Conservation (phyloP, 2,797 vertebrate species). For the Dryobates pubescens region DNA sequence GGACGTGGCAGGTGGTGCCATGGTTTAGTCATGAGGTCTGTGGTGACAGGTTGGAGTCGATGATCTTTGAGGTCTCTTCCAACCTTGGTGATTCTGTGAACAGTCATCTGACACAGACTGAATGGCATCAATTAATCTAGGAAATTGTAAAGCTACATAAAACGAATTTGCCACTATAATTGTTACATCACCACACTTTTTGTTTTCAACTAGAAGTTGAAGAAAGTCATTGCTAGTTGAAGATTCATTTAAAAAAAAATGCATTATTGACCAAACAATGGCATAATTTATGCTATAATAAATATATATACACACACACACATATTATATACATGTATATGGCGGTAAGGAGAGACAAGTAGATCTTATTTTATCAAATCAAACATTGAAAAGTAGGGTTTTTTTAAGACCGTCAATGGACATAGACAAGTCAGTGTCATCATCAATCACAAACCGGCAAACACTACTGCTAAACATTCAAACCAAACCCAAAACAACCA, state of each 20-base stretch:
- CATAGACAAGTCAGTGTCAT: background rate
- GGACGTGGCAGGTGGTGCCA: too few relatives aligned
- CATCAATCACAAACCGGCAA: background rate
- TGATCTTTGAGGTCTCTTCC: too few relatives aligned
- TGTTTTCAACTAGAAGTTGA: background rate
- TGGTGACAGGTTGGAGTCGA: too few relatives aligned
- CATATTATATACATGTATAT: background rate
- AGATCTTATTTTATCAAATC: background rate
- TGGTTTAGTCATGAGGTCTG: too few relatives aligned
- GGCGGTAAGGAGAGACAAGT: background rate
- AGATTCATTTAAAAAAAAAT: background rate
- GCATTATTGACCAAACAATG: background rate
- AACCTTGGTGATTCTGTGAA: background rate
- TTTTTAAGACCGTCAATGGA: background rate
- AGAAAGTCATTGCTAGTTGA: background rate
- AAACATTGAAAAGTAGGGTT: background rate
- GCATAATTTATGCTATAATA: background rate
- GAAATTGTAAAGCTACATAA: background rate
- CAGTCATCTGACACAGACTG: background rate
- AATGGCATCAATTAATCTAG: background rate
- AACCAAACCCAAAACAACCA: background rate
- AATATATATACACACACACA: background rate
- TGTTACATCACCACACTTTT: background rate
- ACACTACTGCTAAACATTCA: background rate
- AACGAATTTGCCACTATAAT: background rate